Evolutionary conservation across 2,888 invertebrate genomes (phyloP).

Genomic region (Pseudoips prasinana): DNA sequence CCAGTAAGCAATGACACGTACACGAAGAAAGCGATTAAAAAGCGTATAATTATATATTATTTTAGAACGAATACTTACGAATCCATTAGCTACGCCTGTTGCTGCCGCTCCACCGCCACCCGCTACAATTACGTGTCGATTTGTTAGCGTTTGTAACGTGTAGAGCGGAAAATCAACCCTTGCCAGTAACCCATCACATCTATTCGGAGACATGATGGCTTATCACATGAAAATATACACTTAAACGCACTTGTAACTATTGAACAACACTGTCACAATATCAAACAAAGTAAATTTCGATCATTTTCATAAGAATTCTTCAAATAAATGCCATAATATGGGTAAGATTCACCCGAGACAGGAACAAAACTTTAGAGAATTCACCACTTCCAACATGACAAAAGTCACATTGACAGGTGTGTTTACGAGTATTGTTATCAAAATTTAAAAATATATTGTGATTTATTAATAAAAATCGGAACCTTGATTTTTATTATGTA

Average conservation of each 20-base stretch:
- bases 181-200: conserved; percentile 89
- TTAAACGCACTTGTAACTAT: conserved; percentile 34
- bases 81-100: conserved; percentile 98
- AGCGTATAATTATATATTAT: conserved; percentile 14
- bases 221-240: conserved; percentile 53
- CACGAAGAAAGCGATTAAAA: conserved; percentile 15
- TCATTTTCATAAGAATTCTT: conserved; percentile 47
- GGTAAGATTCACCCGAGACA: conserved; percentile 47
- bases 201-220: conserved; percentile 69
- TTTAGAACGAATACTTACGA: conserved; percentile 85
- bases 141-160: conserved; percentile 93
- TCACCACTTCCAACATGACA: conserved; percentile 78
- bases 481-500: too few species aligned
- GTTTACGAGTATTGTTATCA: conserved; percentile 18
- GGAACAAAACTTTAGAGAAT: conserved; percentile 63
- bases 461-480: too few species aligned
- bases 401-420: conserved; percentile 65
- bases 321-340: conserved; percentile 51
- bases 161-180: conserved; percentile 97
- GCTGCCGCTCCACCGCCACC: conserved; percentile 98
- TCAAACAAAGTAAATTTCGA: conserved; percentile 50
- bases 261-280: conserved; percentile 44
- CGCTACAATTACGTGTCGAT: conserved; percentile 96
- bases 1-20: conserved; percentile 53
- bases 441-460: too few species aligned